Evolutionary conservation across 1,140 invertebrate species (phyloP).

Genomic region (Anadara kagoshimensis): DNA sequence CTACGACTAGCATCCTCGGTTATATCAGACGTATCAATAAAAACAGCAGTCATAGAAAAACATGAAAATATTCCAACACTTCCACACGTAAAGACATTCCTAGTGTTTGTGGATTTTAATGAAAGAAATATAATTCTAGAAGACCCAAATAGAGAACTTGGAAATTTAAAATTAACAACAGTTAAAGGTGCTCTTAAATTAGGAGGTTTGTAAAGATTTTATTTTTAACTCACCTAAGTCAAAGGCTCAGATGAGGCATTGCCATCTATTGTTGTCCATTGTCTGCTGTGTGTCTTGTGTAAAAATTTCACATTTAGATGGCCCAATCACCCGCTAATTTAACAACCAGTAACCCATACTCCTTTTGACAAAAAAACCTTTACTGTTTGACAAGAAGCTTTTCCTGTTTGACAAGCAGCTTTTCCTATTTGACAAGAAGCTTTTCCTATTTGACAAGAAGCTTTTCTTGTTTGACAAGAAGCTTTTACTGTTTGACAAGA

Average conservation of each 20-base stretch:
- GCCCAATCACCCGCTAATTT: no score
- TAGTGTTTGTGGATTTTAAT: conserved; percentile 41
- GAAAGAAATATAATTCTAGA: conserved; percentile 43
- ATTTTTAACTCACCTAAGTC: not conserved
- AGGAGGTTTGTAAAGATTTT: conserved; percentile 26
- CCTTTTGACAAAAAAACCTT: no score
- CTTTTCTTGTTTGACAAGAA: no score
- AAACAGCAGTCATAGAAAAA: not conserved
- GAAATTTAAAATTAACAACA: conserved; percentile 28
- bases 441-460: no score
- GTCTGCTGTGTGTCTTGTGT: not conserved
- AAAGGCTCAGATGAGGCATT: not conserved
- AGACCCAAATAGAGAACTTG: conserved; percentile 13
- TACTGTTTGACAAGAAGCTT: no score
- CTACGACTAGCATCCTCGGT: not conserved
- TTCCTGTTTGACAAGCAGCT: no score
- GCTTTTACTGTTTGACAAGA: no score
- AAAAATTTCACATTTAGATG: not conserved
- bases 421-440: no score
- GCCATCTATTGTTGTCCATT: not conserved
- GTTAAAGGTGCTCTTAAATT: conserved; percentile 17
- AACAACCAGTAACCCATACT: no score
- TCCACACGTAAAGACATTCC: not conserved
- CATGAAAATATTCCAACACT: conserved; percentile 1
- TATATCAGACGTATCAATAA: not conserved